Conservation (phyloP, 2,797 vertebrate genomes). For the Lepus townsendii region DNA sequence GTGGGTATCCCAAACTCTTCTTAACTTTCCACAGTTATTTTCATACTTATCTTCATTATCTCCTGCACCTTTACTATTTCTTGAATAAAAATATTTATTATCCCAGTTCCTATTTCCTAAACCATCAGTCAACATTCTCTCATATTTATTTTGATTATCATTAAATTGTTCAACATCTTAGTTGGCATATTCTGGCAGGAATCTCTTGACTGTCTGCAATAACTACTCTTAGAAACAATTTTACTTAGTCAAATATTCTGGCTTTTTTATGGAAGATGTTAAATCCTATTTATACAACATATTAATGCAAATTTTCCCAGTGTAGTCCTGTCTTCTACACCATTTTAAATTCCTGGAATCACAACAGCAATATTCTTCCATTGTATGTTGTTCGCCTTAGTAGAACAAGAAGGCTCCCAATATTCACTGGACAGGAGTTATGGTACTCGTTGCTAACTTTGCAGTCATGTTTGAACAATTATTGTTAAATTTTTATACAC, state of each 20-base stretch:
- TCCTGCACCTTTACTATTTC: background rate
- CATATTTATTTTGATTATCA: background rate
- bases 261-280: background rate
- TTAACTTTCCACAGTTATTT: background rate
- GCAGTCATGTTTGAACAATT: background rate
- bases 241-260: background rate
- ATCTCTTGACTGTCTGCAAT: background rate
- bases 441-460: background rate
- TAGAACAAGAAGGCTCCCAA: background rate
- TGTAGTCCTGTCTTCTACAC: background rate
- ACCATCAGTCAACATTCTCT: too few species aligned
- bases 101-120: too few species aligned
- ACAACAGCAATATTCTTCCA: background rate
- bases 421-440: background rate
- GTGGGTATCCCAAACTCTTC: background rate
- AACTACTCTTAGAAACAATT: background rate
- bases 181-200: background rate
- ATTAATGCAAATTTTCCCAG: background rate
- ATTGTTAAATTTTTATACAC: background rate
- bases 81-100: background rate
- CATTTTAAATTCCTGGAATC: background rate
- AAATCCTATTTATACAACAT: background rate
- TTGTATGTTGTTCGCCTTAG: background rate
- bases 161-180: background rate
- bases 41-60: background rate